Percentiles rank a stretch among this genome's conserved stretches.
These are phyloP conservation scores for Gallinago nigripennis DNA, from an alignment of 2,797 vertebrate species.

Conservation along the genomic window DNA sequence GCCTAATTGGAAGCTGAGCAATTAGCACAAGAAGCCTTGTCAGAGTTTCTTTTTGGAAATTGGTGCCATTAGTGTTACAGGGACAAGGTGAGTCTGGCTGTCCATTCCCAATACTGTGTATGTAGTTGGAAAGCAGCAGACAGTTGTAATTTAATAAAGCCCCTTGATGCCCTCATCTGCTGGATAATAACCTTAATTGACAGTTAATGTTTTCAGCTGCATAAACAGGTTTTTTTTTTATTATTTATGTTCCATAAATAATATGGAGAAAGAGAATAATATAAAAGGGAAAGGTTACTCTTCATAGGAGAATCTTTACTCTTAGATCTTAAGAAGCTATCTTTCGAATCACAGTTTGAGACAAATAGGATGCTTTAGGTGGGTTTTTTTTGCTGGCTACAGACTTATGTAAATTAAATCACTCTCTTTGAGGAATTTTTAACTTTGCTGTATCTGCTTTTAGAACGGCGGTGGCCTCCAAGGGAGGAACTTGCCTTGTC, in stretches of 20 bases:
- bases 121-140: slow-evolving; percentile 25
- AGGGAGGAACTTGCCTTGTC: background rate
- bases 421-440: background rate
- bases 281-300: background rate
- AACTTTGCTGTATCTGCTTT: background rate
- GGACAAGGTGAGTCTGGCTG: background rate
- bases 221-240: background rate
- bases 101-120: background rate
- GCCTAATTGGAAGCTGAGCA: no score
- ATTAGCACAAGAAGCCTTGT: no score
- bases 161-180: slow-evolving; percentile 34
- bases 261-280: no score
- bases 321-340: background rate
- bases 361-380: background rate
- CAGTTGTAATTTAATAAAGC: slow-evolving; percentile 6
- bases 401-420: background rate
- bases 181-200: slow-evolving; percentile 12
- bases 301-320: background rate
- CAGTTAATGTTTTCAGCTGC: slow-evolving; percentile 32
- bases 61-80: background rate
- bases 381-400: background rate
- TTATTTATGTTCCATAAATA: background rate
- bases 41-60: background rate
- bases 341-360: background rate
- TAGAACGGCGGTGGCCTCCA: background rate